Conservation (phyloP, 2,113 vertebrate species). For the Octodon degus region DNA sequence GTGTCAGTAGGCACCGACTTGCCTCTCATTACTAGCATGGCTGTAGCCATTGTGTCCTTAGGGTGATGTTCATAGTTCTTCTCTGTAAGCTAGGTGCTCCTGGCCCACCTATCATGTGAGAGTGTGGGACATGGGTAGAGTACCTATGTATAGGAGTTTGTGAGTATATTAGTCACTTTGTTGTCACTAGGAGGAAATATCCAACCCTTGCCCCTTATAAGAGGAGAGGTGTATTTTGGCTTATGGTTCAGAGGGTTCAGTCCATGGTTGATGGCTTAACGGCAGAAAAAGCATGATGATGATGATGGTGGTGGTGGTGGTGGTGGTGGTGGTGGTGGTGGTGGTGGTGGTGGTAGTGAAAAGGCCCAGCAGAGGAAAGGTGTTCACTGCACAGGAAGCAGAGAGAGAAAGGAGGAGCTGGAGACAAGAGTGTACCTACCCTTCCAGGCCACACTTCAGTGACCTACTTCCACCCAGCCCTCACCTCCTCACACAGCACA, state of each 20-base stretch:
- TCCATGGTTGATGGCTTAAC: not conserved
- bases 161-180: not conserved
- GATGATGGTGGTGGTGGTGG: too few species aligned
- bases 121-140: not conserved
- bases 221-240: not conserved
- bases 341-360: too few species aligned
- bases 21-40: not conserved
- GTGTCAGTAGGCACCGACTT: not conserved
- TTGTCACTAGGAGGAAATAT: not conserved
- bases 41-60: accelerated
- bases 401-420: not conserved
- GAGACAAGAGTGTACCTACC: not conserved
- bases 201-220: not conserved
- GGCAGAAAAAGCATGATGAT: not conserved
- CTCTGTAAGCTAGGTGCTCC: not conserved
- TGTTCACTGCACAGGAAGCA: not conserved
- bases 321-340: too few species aligned
- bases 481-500: not conserved
- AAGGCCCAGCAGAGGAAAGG: not conserved
- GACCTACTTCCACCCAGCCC: not conserved
- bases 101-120: not conserved
- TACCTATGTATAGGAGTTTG: not conserved
- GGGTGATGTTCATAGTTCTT: not conserved
- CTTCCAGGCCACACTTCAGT: not conserved
- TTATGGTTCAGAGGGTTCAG: not conserved